These are phyloP conservation scores for Micoletzkya japonica DNA, from an alignment of 2,888 invertebrate genomes.

Conservation along the genomic window DNA sequence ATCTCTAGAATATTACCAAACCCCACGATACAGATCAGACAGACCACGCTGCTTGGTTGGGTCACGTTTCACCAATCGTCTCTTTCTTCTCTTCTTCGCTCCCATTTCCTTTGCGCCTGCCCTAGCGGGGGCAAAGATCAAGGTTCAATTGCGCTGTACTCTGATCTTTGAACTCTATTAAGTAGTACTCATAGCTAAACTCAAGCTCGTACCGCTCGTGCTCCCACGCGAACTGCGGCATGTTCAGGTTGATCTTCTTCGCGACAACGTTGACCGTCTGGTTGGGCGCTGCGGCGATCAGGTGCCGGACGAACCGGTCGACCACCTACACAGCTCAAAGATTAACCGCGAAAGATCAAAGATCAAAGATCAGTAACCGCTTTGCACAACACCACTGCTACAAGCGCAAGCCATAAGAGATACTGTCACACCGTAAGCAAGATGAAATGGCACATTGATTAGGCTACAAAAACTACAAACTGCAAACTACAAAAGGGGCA, in stretches of 20 bases:
- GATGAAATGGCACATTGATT: neutral
- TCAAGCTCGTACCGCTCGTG: slow-evolving; percentile 78
- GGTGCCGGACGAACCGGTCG: slow-evolving; percentile 17
- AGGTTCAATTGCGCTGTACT: no score
- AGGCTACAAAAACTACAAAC: neutral
- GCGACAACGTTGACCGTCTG: slow-evolving; percentile 68
- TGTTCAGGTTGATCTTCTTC: slow-evolving; percentile 91
- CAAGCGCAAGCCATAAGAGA: no score
- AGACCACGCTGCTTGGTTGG: no score
- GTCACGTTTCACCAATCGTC: no score
- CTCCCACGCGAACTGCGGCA: slow-evolving; percentile 75
- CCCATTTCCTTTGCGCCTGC: no score
- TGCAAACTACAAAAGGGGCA: neutral
- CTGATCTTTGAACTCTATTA: no score
- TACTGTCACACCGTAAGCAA: no score
- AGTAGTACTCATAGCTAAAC: no score
- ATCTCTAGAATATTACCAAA: neutral
- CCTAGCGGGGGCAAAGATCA: no score
- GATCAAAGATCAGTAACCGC: neutral
- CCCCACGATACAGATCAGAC: neutral
- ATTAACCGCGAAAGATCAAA: neutral
- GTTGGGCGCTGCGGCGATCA: slow-evolving; percentile 35
- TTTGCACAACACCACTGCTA: neutral
- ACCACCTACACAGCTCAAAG: neutral
- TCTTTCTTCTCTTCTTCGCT: no score